Conservation (phyloP, 2,888 invertebrate genomes). For the Rotaria macrura region DNA sequence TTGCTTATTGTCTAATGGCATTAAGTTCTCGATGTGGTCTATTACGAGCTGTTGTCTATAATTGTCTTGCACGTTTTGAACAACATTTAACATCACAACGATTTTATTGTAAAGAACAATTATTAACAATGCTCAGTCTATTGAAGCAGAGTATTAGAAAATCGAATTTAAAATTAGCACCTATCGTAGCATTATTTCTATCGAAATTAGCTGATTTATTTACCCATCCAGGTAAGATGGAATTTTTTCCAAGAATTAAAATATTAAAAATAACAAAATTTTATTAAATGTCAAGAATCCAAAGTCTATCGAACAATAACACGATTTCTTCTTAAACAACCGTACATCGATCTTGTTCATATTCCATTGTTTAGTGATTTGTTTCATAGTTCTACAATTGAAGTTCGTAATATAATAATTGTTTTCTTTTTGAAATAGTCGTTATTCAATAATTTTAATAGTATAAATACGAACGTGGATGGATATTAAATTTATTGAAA, state of each 20-base stretch:
- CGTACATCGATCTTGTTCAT: background rate
- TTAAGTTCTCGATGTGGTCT: background rate
- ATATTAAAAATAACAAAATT: too few relatives aligned
- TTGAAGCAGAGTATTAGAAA: background rate
- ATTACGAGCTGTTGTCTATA: background rate
- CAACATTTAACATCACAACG: background rate
- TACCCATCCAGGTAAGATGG: background rate
- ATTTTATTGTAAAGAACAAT: constrained; percentile 7
- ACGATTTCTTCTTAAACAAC: background rate
- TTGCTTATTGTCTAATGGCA: background rate
- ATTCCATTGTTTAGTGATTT: background rate
- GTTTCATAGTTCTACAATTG: background rate
- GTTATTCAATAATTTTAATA: background rate
- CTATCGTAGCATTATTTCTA: background rate
- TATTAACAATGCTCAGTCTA: background rate
- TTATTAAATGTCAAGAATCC: background rate
- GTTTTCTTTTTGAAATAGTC: too few relatives aligned
- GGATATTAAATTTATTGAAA: constrained; percentile 7
- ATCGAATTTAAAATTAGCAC: constrained; percentile 14
- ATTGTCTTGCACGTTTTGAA: background rate
- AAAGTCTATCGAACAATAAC: background rate
- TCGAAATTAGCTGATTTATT: background rate
- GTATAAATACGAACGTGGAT: background rate
- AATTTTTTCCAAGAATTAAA: background rate
- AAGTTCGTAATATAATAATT: too few relatives aligned